These are phyloP conservation scores for Agonopterix alstromeriana DNA, from an alignment of 2,888 invertebrate genomes.

Conservation along the genomic window DNA sequence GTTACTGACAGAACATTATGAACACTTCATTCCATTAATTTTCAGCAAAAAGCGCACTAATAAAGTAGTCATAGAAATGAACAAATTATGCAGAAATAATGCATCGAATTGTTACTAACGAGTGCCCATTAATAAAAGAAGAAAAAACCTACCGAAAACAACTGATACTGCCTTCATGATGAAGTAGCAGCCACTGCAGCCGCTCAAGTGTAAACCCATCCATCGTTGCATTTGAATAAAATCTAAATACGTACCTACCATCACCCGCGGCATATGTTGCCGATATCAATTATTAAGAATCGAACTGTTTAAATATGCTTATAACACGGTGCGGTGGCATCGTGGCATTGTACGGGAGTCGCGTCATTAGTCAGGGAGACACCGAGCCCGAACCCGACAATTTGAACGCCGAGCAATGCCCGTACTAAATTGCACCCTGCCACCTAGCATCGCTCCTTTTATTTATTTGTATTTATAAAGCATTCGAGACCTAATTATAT, in stretches of 20 bases:
- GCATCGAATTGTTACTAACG: too few species aligned
- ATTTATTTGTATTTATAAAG: constrained; percentile 73
- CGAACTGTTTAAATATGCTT: constrained; percentile 53
- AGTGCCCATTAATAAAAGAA: neutral
- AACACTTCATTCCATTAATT: neutral
- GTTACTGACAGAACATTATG: too few species aligned
- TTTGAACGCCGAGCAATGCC: constrained; percentile 48
- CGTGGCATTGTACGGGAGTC: constrained; percentile 44
- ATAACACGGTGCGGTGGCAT: constrained; percentile 31
- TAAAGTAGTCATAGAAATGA: neutral
- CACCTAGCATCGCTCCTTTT: constrained; percentile 62
- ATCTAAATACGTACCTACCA: constrained; percentile 12
- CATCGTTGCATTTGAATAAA: constrained; percentile 12
- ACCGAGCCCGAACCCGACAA: constrained; percentile 52
- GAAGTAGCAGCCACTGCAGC: constrained; percentile 2
- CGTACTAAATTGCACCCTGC: constrained; percentile 67
- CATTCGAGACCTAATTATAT: constrained; percentile 68
- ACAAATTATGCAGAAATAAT: too few species aligned
- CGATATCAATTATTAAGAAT: constrained; percentile 54
- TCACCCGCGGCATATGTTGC: constrained; percentile 47
- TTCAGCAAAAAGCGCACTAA: neutral
- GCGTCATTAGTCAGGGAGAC: constrained; percentile 69
- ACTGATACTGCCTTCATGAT: constrained; percentile 6
- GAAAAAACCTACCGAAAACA: constrained; percentile 6
- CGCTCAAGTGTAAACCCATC: constrained; percentile 11